Percentiles rank a stretch among this genome's conserved stretches.
Evolutionary conservation across 2,797 vertebrate species (phyloP).

Genomic region (Melanotaenia boesemani): DNA sequence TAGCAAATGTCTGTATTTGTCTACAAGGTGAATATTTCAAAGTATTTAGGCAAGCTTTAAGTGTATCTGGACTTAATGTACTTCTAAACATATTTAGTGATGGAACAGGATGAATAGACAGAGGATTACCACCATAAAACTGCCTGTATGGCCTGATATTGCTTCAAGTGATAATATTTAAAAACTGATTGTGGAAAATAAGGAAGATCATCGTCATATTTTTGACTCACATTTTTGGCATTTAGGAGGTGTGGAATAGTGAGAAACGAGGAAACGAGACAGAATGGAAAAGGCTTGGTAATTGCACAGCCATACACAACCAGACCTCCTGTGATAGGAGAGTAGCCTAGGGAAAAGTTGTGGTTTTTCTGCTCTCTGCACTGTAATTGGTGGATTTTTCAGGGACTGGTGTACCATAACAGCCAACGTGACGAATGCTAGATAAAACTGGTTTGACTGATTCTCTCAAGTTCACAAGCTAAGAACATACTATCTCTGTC

Average conservation of each 20-base stretch:
- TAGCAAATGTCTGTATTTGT: neutral
- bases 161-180: neutral
- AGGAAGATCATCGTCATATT: conserved; percentile 38
- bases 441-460: conserved; percentile 48
- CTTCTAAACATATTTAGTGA: neutral
- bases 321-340: conserved; percentile 47
- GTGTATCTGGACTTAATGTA: neutral
- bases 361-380: conserved; percentile 41
- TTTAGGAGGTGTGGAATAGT: conserved; percentile 33
- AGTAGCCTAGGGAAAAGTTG: conserved; percentile 47
- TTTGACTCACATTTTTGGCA: conserved; percentile 54
- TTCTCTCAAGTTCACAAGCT: conserved; percentile 34
- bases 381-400: conserved; percentile 68
- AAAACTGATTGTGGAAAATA: conserved; percentile 25
- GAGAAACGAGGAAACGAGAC: conserved; percentile 29
- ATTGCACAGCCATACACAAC: conserved; percentile 49
- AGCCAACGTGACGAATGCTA: conserved; percentile 34
- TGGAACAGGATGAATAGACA: neutral
- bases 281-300: conserved; percentile 52
- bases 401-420: conserved; percentile 52
- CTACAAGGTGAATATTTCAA: neutral
- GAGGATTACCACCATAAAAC: neutral
- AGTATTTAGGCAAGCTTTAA: neutral
- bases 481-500: conserved; percentile 35
- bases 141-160: neutral